A percentile compares a stretch with the other conserved stretches of the same genome.
phyloP scores from a whole-genome alignment of 2,113 vertebrate species.

The Hippoglossus stenolepis region DNA sequence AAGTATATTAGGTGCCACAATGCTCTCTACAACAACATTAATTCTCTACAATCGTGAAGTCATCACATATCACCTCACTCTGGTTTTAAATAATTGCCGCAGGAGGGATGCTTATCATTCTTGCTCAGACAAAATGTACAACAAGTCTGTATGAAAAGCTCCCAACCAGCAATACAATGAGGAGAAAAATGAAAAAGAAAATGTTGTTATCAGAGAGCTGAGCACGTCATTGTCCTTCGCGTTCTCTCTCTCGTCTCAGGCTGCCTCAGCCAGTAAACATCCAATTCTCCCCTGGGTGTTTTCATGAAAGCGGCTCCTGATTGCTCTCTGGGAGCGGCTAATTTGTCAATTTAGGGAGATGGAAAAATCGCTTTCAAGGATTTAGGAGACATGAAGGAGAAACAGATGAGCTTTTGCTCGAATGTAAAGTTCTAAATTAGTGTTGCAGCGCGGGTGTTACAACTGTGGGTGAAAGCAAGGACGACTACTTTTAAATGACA shows the following conservation, averaged over 20 bases:
- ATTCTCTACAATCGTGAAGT: neutral
- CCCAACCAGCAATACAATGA: conserved; percentile 3
- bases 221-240: conserved; percentile 39
- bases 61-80: neutral
- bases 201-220: conserved; percentile 28
- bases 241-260: conserved; percentile 8
- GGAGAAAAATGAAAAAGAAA: conserved; percentile 8
- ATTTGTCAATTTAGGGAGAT: conserved; percentile 61
- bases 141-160: neutral
- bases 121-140: neutral
- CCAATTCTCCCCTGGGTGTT: conserved; percentile 42
- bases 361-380: conserved; percentile 33
- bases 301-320: conserved; percentile 46
- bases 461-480: conserved; percentile 1
- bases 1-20: neutral
- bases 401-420: conserved; percentile 31
- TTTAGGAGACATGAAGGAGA: conserved; percentile 31
- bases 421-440: conserved; percentile 31
- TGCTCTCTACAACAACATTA: neutral
- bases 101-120: neutral
- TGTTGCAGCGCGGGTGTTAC: neutral
- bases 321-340: conserved; percentile 45
- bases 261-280: conserved; percentile 59
- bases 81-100: neutral
- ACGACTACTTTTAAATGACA: neutral